A percentile compares a stretch with the other conserved stretches of the same genome.
phyloP scores from a whole-genome alignment of 2,888 invertebrate genomes.

The Gari tellinella region DNA sequence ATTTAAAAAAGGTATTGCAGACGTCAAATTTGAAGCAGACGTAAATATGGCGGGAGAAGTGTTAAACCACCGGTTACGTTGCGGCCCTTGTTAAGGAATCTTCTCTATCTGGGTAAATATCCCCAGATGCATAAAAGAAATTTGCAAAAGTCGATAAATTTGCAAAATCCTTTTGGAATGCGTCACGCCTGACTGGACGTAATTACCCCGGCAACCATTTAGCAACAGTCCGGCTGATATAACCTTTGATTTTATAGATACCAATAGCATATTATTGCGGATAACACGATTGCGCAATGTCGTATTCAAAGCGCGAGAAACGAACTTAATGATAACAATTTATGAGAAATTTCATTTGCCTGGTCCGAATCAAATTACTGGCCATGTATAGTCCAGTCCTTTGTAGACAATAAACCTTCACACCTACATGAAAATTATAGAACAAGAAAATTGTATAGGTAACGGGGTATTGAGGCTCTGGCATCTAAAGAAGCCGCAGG shows the following conservation, averaged over 20 bases:
- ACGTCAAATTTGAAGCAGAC: too few species aligned
- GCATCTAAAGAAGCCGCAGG: conserved; percentile 38
- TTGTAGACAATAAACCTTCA: conserved; percentile 51
- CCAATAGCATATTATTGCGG: conserved; percentile 37
- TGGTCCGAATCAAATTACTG: conserved; percentile 48
- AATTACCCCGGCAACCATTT: conserved; percentile 23
- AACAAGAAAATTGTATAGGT: conserved; percentile 37
- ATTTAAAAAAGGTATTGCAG: too few species aligned
- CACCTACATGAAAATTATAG: conserved; percentile 62
- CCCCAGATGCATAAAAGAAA: conserved; percentile 41
- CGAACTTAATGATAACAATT: conserved; percentile 53
- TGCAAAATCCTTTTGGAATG: conserved; percentile 44
- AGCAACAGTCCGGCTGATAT: conserved; percentile 5
- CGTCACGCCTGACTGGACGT: conserved; percentile 29
- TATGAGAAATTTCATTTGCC: conserved; percentile 51
- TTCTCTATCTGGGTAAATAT: too few species aligned
- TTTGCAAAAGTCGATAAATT: conserved; percentile 55
- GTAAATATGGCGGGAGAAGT: too few species aligned
- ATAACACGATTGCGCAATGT: conserved; percentile 33
- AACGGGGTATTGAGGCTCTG: conserved; percentile 24
- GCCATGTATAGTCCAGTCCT: conserved; percentile 31
- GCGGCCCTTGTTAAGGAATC: too few species aligned
- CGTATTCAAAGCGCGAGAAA: conserved; percentile 35
- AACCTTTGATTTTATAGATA: conserved; percentile 40
- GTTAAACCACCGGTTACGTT: too few species aligned